A percentile compares a stretch with the other conserved stretches of the same genome.
These are phyloP conservation scores for Myiopsitta monachus DNA, from an alignment of 2,113 vertebrate species.

Conservation along the genomic window DNA sequence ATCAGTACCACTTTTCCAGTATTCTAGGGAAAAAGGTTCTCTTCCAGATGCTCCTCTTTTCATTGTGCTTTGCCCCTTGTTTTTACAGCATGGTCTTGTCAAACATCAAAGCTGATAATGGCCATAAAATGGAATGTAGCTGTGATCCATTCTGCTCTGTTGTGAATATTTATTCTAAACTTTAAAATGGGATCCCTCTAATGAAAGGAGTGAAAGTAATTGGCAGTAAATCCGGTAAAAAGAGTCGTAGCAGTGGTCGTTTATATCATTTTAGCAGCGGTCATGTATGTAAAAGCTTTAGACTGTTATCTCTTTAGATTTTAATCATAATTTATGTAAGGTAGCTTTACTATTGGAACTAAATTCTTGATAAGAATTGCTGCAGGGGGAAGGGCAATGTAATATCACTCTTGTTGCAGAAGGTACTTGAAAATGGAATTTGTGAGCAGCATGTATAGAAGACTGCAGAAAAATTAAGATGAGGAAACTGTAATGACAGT, in stretches of 20 bases:
- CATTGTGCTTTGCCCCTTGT: background rate
- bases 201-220: background rate
- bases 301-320: background rate
- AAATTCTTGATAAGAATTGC: background rate
- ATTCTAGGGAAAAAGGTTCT: background rate
- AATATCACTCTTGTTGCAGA: background rate
- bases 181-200: background rate
- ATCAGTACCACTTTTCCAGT: background rate
- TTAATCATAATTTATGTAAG: background rate
- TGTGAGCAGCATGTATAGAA: background rate
- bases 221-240: background rate
- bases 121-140: background rate
- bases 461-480: background rate
- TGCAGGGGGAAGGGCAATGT: background rate
- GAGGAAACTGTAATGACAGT: background rate
- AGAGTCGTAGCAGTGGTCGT: background rate
- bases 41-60: background rate
- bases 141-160: background rate
- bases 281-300: background rate
- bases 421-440: background rate
- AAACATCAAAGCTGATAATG: background rate
- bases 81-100: background rate
- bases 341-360: background rate
- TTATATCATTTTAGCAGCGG: background rate
- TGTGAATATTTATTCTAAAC: background rate